Base-by-base conservation (phyloP, 2,888 invertebrate species). In the Aspidiotus destructor region DNA sequence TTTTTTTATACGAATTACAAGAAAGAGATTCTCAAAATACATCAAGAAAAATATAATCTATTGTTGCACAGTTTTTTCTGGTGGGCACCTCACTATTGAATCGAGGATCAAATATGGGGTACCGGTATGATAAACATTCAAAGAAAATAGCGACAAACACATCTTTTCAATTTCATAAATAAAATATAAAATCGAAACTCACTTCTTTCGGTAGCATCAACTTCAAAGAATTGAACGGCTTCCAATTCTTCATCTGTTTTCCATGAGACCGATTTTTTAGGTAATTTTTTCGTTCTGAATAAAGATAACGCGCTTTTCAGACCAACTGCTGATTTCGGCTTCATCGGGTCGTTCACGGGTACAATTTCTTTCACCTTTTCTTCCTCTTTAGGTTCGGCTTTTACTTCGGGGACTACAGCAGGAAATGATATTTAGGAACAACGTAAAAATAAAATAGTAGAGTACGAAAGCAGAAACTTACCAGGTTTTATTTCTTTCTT, bases 191-290 rank as follows among this genome's bases (percentile, higher is more conserved):
- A 16, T 52, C 54, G 9, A 7, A 53, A 69, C 16, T 72, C 72
- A 76, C 77, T 76, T 75, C 97, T 84, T 79, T 98, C 97, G 15
- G 89, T 94, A 79, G 95, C 96, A 78, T 97, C 96, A 73, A 96
- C 79, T 77, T 96, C 96, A 78, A 98, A 97, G 78, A 86, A 95
- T 74, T 88, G 86, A 69, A 92, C 82, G 75, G 89, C 86, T 74
- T 89, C 89, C 44, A 98, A 80, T 72, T 88, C 85, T 8, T 83
- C 79, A 70, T 93, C 92, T 6, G 86, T 83, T 75, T 87, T 88
- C 88, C 92, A 95, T 75, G 85, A 85, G 7, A 89, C 83, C 73
- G 85, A 84, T 77, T 89, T 89, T 89, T 92, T 6, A 87, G 87
- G 5, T 87, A 89, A 76, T 85, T 87, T 72, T 48, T 70, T 71